A percentile compares a stretch with the other conserved stretches of the same genome.
Conservation (phyloP, 2,888 invertebrate genomes). For the Helleia helle region DNA sequence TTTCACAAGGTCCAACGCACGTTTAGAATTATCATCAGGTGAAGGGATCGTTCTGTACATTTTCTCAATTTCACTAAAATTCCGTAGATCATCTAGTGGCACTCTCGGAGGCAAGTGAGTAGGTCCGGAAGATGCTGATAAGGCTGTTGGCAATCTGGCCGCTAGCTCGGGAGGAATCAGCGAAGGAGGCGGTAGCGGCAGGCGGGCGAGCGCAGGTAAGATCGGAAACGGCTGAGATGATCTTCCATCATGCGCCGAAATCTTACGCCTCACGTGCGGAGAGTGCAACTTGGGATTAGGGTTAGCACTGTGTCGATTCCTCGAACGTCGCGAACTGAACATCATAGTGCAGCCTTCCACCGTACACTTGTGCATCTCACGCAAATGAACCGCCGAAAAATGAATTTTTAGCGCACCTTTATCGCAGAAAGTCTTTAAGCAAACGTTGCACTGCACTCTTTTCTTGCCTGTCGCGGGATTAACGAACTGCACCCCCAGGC, state of each 20-base stretch:
- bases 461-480: conserved; percentile 95
- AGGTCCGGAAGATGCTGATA: conserved; percentile 39
- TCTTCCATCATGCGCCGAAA: conserved; percentile 93
- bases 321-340: conserved; percentile 95
- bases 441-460: conserved; percentile 97
- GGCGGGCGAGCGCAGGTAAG: conserved; percentile 79
- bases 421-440: conserved; percentile 98
- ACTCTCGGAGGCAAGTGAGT: conserved; percentile 70
- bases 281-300: conserved; percentile 98
- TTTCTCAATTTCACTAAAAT: conserved; percentile 71
- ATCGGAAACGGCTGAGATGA: conserved; percentile 87
- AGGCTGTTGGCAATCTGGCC: conserved; percentile 48
- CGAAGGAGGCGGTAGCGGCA: conserved; percentile 80
- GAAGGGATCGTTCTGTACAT: conserved; percentile 64
- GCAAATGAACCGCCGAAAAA: conserved; percentile 96
- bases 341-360: conserved; percentile 98
- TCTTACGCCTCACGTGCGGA: conserved; percentile 93
- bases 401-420: conserved; percentile 99
- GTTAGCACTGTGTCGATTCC: conserved; percentile 97
- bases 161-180: conserved; percentile 76
- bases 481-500: conserved; percentile 89
- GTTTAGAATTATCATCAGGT: conserved; percentile 43
- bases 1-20: conserved; percentile 49
- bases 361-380: conserved; percentile 99
- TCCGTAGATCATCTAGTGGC: conserved; percentile 61